Evolutionary conservation across 2,888 invertebrate genomes (phyloP), one percentile per base, ranked within the genome.

Genomic region (Chrysolina haemoptera): DNA sequence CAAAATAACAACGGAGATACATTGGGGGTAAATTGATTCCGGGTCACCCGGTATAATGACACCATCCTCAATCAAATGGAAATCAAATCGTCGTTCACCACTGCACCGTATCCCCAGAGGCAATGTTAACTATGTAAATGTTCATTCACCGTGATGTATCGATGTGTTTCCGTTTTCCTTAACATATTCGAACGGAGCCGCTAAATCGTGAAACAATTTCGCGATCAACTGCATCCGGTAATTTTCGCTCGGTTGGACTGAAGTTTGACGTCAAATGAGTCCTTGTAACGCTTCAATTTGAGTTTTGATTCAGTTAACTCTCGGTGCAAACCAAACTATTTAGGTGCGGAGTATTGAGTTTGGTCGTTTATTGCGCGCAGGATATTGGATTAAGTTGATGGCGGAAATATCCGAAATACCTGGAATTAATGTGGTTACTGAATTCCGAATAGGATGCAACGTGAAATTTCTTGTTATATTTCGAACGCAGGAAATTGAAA

Each of bases 101-200:
- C 20, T 27, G 59, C 0, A n/a, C 35, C 35, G 59, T n/a, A 14
- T 59, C 59, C n/a, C 59, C 1, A 35, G 59, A 59, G 59, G 16
- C 59, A 20, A 53, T 59, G 35, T 35, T 35, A n/a, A 22, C 59
- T 27, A 14, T 59, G 35, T 59, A 12, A 18, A 53, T 53, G 53
- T 59, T 59, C 59, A 59, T 59, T 27, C n/a, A 27, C 27, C 59
- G 27, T 59, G n/a, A 59, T 27, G 22, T 59, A 59, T 59, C 59
- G 59, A 59, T 59, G 59, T 59, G 35, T 35, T 59, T 59, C 59
- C 59, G 27, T 59, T 59, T 59, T 35, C 59, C 59, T n/a, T 59
- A 35, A 59, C 59, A 59, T 59, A n/a, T 59, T 59, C 59, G n/a
- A n/a, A 6, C 59, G 11, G n/a, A 27, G n/a, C 59, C 59, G 10